phyloP scores from a whole-genome alignment of 1,140 invertebrate species.

The Drosophila carrolli region DNA sequence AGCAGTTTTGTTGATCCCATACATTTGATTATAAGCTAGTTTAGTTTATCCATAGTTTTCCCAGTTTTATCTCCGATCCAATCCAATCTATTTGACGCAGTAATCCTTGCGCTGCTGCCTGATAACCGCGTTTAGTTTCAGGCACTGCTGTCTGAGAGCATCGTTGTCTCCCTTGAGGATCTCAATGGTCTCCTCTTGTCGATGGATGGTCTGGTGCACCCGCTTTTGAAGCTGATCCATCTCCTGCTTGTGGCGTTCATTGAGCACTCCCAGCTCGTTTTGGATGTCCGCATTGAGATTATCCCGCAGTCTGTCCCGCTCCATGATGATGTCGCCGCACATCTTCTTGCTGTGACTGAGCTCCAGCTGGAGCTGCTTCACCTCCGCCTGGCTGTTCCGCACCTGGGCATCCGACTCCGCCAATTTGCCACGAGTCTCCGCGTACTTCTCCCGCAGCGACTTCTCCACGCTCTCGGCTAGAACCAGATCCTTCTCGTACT shows the following conservation, averaged over 20 bases:
- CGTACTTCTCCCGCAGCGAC: slow-evolving; percentile 85
- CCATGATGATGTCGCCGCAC: slow-evolving; percentile 85
- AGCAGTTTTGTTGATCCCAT: neutral
- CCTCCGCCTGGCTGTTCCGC: slow-evolving; percentile 85
- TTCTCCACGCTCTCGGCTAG: slow-evolving; percentile 87
- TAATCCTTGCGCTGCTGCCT: slow-evolving; percentile 91
- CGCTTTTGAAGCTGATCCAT: slow-evolving; percentile 85
- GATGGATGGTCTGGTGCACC: slow-evolving; percentile 91
- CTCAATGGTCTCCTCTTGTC: slow-evolving; percentile 90
- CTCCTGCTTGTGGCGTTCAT: slow-evolving; percentile 84
- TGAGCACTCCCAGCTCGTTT: slow-evolving; percentile 83
- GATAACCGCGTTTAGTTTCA: slow-evolving; percentile 90
- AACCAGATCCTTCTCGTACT: slow-evolving; percentile 89
- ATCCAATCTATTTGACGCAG: slow-evolving; percentile 81
- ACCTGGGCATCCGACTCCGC: slow-evolving; percentile 86
- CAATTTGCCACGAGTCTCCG: slow-evolving; percentile 86
- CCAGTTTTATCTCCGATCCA: too few species aligned
- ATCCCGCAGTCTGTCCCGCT: slow-evolving; percentile 85
- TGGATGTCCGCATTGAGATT: slow-evolving; percentile 86
- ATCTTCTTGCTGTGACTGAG: slow-evolving; percentile 86
- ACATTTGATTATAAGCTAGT: too few species aligned
- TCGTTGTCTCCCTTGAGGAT: slow-evolving; percentile 89
- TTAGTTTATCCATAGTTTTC: too few species aligned
- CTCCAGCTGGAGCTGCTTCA: slow-evolving; percentile 85
- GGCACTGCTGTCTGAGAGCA: slow-evolving; percentile 89